Evolutionary conservation across 64 coral and sea anemone genomes (phyloP), one percentile per base, ranked within the genome.

Genomic region (Exaiptasia diaphana): DNA sequence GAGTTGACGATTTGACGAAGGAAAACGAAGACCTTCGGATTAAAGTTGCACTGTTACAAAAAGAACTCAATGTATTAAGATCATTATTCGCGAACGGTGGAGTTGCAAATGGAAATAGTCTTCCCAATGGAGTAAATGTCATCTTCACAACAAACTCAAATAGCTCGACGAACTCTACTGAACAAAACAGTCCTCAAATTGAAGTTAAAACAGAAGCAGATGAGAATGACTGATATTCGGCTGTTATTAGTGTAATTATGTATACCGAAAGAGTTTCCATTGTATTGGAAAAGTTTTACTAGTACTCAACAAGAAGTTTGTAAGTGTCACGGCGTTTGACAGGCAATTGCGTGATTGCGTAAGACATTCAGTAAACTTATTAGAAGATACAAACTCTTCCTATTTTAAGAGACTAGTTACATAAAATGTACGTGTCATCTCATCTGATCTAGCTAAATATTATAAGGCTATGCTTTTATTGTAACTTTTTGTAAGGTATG

Each of bases 31-130:
- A 93, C 20, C 82, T 99, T 27, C 80, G 81, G 13, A 88, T 46
- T 38, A 99, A 99, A 78, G 95, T 99, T n/a, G 87, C 95, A 25
- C 78, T 99, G n/a, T 65, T 99, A 35, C 90, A 87, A 39, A 99
- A 99, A 83, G 95, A 99, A 75, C 76, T 99, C 14, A 99, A 89
- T 85, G 95, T 99, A 29, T 82, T 99, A 41, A 64, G 95, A 53
- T 99, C 95, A 8, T 59, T 99, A 13, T 99, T 99, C 48, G 85
- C 89, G 31, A 89, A 99, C 64, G 95, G 95, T 33, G 95, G 90
- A 50, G 79, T 89, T 25, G 67, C 73, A 17, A 49, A 73, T 21
- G 49, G 10, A 52, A 52, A 82, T 14, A n/a, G n/a, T n/a, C 38
- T 91, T n/a, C 93, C 93, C 54, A 46, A 69, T 35, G 88, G 86